Evolutionary conservation across 2,888 invertebrate species (phyloP), one percentile per base, ranked within the genome.

Genomic region (Apeira syringaria): DNA sequence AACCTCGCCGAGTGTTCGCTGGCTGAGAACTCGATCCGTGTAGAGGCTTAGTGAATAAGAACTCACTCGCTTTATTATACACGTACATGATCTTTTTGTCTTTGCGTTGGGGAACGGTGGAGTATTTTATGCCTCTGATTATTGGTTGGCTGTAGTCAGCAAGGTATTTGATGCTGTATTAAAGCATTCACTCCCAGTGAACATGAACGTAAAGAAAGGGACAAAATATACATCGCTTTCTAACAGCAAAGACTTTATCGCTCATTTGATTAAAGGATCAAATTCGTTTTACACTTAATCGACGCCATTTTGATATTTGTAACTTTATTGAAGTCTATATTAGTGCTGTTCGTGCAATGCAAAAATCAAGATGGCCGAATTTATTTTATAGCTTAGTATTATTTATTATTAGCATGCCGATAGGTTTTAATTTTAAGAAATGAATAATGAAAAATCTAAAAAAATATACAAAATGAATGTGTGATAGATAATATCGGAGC

Each of bases 381-480:
- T 53, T 50, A 49, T 20, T 9, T 51, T 53, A 59, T 76, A 80
- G 80, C 72, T 78, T 85, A 83, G 80, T 71, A 72, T 81, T 81
- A 86, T 86, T 87, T 86, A 87, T 20, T 20, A 20, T 85, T 84
- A 86, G 88, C 87, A 87, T 85, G 86, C 81, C 50, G 68, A 58
- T 82, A 80, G 67, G 61, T 48, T 52, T 70, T 73, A 59, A 62
- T 57, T 57, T 41, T 61, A 64, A 56, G 55, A 64, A 72, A 67
- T 59, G 59, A 64, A 64, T 59, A 65, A 67, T 68, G 60, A 61
- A 65, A 53, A 59, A 61, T 55, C 53, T 58, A 64, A 70, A 75
- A 72, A 73, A 71, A 70, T 61, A 70, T 61, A 68, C 61, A 72
- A 68, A n/a, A 61, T 65, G 57, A 59, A 70, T 60, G 80, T 79